These are phyloP conservation scores for Podargus strigoides DNA, from an alignment of 2,797 vertebrate genomes.

Conservation along the genomic window DNA sequence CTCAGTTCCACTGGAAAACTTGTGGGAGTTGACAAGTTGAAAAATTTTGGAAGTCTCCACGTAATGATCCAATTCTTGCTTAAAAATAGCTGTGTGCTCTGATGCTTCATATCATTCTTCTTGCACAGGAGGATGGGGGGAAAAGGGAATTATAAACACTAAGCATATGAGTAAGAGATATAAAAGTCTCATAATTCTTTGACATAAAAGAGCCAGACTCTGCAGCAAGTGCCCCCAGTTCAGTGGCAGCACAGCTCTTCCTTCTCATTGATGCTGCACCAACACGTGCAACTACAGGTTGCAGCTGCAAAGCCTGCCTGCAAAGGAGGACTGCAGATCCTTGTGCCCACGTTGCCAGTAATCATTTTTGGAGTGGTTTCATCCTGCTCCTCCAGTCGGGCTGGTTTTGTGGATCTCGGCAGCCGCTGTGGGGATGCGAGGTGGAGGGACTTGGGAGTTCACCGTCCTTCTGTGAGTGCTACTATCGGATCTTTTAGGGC, in stretches of 20 bases:
- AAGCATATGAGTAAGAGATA: not conserved
- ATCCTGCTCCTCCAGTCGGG: not conserved
- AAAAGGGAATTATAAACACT: not conserved
- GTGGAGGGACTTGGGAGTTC: not conserved
- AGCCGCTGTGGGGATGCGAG: rapidly evolving
- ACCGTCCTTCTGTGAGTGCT: rapidly evolving
- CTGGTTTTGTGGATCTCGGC: not conserved
- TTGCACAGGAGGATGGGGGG: not conserved
- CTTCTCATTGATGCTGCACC: rapidly evolving
- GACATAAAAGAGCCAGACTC: not conserved
- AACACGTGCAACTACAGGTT: not conserved
- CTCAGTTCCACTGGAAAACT: constrained; percentile 45
- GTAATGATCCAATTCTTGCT: constrained; percentile 32
- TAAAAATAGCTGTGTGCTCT: constrained; percentile 18
- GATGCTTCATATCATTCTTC: not conserved
- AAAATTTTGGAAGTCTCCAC: constrained; percentile 51
- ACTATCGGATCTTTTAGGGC: rapidly evolving
- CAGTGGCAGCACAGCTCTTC: not conserved
- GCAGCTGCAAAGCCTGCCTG: not conserved
- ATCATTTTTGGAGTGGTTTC: not conserved
- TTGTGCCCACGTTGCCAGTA: not conserved
- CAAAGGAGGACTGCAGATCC: not conserved
- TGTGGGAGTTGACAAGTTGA: constrained; percentile 59
- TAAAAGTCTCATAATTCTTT: not conserved
- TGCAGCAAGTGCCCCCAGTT: not conserved